Evolutionary conservation across 2,888 invertebrate genomes (phyloP).

Genomic region (Ganaspis brasiliensis): DNA sequence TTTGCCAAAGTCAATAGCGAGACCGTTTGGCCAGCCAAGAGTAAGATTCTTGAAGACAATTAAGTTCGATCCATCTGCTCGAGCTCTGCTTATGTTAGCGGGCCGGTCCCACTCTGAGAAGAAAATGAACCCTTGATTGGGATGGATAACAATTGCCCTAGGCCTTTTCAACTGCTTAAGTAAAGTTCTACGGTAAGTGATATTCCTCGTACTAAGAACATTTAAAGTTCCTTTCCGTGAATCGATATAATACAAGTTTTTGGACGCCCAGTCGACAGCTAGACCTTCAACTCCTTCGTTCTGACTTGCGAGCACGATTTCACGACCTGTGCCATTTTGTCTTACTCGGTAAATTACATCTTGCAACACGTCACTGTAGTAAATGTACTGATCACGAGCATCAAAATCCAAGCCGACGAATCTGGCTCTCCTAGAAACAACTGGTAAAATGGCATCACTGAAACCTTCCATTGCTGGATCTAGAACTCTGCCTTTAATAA

Average conservation of each 20-base stretch:
- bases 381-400: constrained; percentile 93
- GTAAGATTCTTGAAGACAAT: constrained; percentile 94
- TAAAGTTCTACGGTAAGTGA: constrained; percentile 91
- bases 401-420: constrained; percentile 98
- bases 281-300: constrained; percentile 98
- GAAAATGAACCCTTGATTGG: constrained; percentile 95
- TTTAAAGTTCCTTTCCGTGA: constrained; percentile 96
- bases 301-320: constrained; percentile 96
- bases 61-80: constrained; percentile 93
- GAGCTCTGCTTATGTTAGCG: constrained; percentile 96
- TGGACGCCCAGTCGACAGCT: constrained; percentile 97
- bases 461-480: constrained; percentile 94
- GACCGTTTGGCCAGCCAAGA: constrained; percentile 98
- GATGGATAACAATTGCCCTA: constrained; percentile 97
- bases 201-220: constrained; percentile 93
- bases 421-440: constrained; percentile 93
- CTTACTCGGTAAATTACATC: constrained; percentile 95
- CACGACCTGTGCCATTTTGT: constrained; percentile 89
- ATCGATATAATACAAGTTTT: constrained; percentile 97
- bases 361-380: constrained; percentile 98
- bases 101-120: constrained; percentile 98
- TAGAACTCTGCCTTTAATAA: constrained; percentile 95
- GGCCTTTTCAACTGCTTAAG: constrained; percentile 95
- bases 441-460: constrained; percentile 97
- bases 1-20: constrained; percentile 94